phyloP scores from a whole-genome alignment of 2,797 vertebrate genomes.

The Smutsia temminckii region DNA sequence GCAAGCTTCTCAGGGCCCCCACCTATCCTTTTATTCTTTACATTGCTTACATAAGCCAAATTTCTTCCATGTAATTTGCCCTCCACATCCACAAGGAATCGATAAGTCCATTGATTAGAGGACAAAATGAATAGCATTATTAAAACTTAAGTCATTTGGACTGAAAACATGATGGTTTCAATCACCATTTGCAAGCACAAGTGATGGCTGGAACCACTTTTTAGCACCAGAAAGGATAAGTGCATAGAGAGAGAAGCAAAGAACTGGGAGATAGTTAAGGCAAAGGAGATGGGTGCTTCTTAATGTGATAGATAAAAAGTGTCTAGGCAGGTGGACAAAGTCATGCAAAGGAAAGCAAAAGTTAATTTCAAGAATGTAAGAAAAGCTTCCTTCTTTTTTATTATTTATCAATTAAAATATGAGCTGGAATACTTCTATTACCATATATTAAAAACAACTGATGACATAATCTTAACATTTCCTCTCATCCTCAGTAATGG shows the following conservation, averaged over 20 bases:
- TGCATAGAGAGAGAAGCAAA: neutral
- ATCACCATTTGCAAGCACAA: neutral
- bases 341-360: neutral
- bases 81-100: neutral
- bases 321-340: neutral
- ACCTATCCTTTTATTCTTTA: neutral
- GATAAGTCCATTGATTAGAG: neutral
- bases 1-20: neutral
- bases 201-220: neutral
- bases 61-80: neutral
- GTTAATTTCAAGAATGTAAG: neutral
- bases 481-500: neutral
- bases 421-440: neutral
- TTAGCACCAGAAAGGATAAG: neutral
- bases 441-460: neutral
- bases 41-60: neutral
- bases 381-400: neutral
- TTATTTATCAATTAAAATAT: slow-evolving; percentile 1
- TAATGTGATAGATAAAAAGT: neutral
- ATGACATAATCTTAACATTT: neutral
- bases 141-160: neutral
- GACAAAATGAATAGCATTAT: neutral
- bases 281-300: neutral
- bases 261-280: neutral
- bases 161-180: neutral